A percentile compares a stretch with the other conserved stretches of the same genome.
phyloP scores from a whole-genome alignment of 2,797 vertebrate genomes.

The Molossus alvarezi region DNA sequence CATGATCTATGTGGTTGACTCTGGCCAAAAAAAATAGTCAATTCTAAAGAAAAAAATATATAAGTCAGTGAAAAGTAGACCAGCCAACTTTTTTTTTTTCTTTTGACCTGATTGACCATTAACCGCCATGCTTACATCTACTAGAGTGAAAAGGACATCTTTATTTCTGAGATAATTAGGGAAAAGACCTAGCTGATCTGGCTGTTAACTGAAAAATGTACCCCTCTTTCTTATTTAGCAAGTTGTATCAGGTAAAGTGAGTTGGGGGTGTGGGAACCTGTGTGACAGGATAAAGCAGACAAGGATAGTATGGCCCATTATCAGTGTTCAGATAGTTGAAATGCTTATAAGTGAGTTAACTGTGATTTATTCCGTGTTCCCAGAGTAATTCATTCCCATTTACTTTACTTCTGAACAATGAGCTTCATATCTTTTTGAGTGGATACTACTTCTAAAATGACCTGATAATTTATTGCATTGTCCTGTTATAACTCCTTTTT shows the following conservation, averaged over 20 bases:
- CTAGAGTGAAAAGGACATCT: conserved; percentile 38
- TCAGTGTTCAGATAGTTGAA: background rate
- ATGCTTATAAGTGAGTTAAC: background rate
- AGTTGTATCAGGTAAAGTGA: conserved; percentile 8
- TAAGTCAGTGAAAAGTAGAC: background rate
- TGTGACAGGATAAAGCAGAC: background rate
- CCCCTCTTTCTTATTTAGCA: conserved; percentile 18
- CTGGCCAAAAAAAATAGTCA: background rate
- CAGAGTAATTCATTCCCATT: conserved; percentile 45
- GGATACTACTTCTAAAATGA: conserved; percentile 26
- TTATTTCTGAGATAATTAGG: conserved; percentile 35
- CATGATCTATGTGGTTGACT: background rate
- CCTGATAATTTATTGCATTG: conserved; percentile 47
- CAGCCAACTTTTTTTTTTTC: background rate
- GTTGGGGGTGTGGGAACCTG: background rate
- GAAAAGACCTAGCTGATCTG: background rate
- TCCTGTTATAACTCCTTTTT: conserved; percentile 50
- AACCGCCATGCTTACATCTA: background rate
- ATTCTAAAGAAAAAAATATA: background rate
- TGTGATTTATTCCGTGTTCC: conserved; percentile 15
- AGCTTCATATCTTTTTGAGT: conserved; percentile 57
- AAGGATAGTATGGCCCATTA: too few species aligned
- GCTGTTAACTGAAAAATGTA: background rate
- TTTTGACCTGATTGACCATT: background rate
- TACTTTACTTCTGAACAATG: conserved; percentile 46